A percentile compares a stretch with the other conserved stretches of the same genome.
Conservation (phyloP, 2,113 vertebrate genomes). For the Machaerirhynchus nigripectus region DNA sequence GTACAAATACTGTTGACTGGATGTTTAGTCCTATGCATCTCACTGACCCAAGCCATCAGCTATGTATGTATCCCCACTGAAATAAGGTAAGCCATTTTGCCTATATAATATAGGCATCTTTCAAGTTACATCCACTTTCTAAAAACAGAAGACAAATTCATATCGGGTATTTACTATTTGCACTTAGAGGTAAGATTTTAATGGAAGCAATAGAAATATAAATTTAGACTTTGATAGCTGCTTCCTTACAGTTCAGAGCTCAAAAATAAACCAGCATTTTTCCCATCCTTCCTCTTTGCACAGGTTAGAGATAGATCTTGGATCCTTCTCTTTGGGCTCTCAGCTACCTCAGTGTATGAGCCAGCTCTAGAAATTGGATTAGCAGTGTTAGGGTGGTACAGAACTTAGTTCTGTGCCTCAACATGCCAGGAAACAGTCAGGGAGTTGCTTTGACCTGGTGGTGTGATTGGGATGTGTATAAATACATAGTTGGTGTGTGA, state of each 20-base stretch:
- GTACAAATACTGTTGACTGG: not conserved
- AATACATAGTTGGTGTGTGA: not conserved
- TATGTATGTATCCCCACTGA: not conserved
- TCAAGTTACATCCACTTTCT: not conserved
- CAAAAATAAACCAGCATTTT: not conserved
- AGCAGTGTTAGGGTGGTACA: not conserved
- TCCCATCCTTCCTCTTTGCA: not conserved
- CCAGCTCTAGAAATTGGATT: not conserved
- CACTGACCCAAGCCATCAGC: not conserved
- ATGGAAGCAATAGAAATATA: not conserved
- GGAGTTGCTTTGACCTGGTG: not conserved
- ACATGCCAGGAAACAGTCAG: not conserved
- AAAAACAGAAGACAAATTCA: not conserved
- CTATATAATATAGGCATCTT: not conserved
- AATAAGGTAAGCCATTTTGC: not conserved
- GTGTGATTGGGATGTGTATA: accelerated
- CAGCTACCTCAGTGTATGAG: not conserved
- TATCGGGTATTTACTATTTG: not conserved
- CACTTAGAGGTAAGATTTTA: not conserved
- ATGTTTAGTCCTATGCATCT: not conserved
- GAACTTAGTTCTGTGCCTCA: not conserved
- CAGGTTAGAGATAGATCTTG: not conserved
- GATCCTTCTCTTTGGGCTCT: not conserved
- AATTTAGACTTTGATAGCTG: not conserved
- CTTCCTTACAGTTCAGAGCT: not conserved